These are phyloP conservation scores for Cheilosia vernalis DNA, from an alignment of 2,888 invertebrate species.

Conservation along the genomic window DNA sequence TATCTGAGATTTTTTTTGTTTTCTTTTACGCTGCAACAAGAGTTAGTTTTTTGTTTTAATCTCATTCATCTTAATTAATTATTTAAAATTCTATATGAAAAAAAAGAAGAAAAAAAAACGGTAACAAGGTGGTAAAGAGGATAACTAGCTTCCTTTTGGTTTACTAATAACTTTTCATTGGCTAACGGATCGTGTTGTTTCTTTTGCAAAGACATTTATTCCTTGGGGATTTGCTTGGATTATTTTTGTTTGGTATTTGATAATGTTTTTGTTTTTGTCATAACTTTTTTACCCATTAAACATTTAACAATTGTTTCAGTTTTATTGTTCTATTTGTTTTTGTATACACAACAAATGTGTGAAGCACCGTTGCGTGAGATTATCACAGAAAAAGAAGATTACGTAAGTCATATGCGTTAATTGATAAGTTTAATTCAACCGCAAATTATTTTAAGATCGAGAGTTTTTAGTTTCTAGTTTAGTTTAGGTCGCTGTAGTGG, in stretches of 20 bases:
- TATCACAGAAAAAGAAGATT: background rate
- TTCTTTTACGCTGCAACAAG: slow-evolving; percentile 6
- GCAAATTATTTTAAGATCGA: background rate
- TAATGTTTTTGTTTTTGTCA: slow-evolving; percentile 14
- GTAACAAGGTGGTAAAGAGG: slow-evolving; percentile 47
- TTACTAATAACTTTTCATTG: slow-evolving; percentile 62
- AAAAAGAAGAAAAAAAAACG: slow-evolving; percentile 7
- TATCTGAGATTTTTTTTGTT: slow-evolving; percentile 27
- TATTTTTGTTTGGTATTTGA: slow-evolving; percentile 21
- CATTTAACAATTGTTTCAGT: slow-evolving; percentile 7
- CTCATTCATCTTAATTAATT: slow-evolving; percentile 36
- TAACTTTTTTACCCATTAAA: slow-evolving; percentile 3
- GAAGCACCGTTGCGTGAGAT: background rate
- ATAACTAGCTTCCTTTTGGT: slow-evolving; percentile 63
- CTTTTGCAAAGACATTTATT: slow-evolving; percentile 35
- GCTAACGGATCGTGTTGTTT: slow-evolving; percentile 45
- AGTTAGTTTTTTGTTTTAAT: slow-evolving; percentile 17
- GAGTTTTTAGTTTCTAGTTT: too few species aligned
- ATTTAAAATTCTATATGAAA: slow-evolving; percentile 1
- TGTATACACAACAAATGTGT: slow-evolving; percentile 33
- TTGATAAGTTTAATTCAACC: background rate
- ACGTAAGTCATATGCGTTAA: background rate
- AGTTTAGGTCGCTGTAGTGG: too few species aligned
- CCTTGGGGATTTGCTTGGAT: slow-evolving; percentile 52
- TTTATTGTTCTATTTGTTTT: slow-evolving; percentile 6